These are phyloP conservation scores for Oceanodroma leucorhoa DNA, from an alignment of 2,797 vertebrate species.

Conservation along the genomic window DNA sequence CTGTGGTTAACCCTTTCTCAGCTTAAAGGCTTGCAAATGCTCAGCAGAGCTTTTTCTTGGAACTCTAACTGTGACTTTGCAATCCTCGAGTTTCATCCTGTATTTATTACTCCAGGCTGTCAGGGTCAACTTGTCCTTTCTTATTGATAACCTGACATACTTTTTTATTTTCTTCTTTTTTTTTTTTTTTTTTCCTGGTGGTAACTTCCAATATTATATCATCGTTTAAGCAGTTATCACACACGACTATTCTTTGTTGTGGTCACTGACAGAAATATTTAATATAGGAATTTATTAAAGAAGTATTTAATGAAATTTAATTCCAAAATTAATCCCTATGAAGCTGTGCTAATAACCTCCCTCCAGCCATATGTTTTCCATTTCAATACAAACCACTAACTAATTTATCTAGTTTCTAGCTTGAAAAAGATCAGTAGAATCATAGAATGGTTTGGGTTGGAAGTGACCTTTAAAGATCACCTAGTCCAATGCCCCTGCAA, in stretches of 20 bases:
- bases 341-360: not conserved
- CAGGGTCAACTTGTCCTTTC: not conserved
- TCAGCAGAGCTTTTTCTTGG: not conserved
- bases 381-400: not conserved
- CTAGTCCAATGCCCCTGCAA: not conserved
- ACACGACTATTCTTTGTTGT: not conserved
- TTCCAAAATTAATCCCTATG: not conserved
- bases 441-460: not conserved
- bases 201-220: not conserved
- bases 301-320: not conserved
- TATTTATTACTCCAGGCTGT: not conserved
- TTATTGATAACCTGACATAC: not conserved
- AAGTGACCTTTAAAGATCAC: not conserved
- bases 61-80: not conserved
- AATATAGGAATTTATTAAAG: not conserved
- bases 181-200: fast-evolving
- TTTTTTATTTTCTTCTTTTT: too few relatives aligned
- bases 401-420: not conserved
- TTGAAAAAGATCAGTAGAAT: not conserved
- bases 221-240: not conserved
- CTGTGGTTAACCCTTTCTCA: not conserved
- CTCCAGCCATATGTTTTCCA: not conserved
- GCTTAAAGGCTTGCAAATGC: not conserved
- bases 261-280: not conserved
- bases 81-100: not conserved